Conservation (phyloP, 2,797 vertebrate species). For the Xerus rutilus region DNA sequence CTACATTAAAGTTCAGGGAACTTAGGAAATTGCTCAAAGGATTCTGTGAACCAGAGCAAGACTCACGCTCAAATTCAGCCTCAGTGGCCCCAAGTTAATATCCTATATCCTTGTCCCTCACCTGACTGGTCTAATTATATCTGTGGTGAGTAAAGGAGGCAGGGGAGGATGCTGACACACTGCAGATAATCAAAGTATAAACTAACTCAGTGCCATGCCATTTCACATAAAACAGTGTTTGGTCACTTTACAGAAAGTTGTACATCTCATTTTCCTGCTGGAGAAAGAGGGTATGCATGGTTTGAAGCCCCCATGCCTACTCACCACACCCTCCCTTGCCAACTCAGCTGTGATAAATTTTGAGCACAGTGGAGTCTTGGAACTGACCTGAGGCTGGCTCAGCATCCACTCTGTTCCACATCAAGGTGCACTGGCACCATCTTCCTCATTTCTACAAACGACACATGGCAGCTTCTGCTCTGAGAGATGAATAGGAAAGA, state of each 20-base stretch:
- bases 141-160: not conserved
- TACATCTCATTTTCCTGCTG: not conserved
- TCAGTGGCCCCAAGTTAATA: not conserved
- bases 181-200: no score
- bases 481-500: not conserved
- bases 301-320: not conserved
- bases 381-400: not conserved
- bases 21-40: not conserved
- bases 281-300: rapidly evolving
- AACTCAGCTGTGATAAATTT: not conserved
- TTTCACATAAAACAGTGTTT: not conserved
- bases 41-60: not conserved
- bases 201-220: no score
- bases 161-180: no score
- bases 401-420: not conserved
- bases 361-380: not conserved
- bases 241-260: not conserved
- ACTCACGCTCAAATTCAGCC: not conserved
- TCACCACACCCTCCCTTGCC: not conserved
- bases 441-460: not conserved
- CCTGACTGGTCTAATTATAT: not conserved
- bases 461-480: not conserved
- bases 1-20: not conserved
- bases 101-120: not conserved
- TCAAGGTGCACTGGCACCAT: not conserved